phyloP scores from a whole-genome alignment of 2,888 invertebrate genomes.

The Norana najaformis region DNA sequence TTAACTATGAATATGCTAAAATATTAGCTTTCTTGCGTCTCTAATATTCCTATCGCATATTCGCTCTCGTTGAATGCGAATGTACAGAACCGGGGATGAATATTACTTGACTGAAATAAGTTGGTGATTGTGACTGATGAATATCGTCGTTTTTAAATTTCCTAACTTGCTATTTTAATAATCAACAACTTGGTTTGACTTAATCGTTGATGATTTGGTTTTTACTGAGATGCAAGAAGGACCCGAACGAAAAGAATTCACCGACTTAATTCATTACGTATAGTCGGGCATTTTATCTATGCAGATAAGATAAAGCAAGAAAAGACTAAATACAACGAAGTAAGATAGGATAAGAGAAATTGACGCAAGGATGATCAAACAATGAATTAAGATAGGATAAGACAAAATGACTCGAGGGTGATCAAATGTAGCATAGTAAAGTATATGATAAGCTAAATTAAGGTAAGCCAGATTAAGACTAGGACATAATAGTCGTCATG shows the following conservation, averaged over 20 bases:
- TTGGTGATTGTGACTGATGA: neutral
- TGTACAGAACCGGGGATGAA: neutral
- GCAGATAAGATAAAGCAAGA: neutral
- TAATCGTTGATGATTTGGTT: neutral
- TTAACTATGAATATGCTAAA: neutral
- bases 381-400: too few relatives aligned
- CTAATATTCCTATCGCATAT: neutral
- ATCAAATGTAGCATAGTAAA: too few relatives aligned
- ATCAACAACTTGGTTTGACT: neutral
- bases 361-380: too few relatives aligned
- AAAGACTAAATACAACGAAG: too few relatives aligned
- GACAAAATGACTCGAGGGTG: too few relatives aligned
- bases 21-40: neutral
- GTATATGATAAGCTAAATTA: too few relatives aligned
- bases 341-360: neutral
- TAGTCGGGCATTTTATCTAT: neutral
- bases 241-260: neutral
- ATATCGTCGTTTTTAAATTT: neutral
- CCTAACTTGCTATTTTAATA: constrained; percentile 7
- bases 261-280: neutral
- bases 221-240: neutral
- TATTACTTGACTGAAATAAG: neutral
- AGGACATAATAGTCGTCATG: too few relatives aligned
- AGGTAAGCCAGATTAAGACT: too few relatives aligned
- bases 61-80: neutral